Base-by-base conservation (phyloP, 1,140 invertebrate species). In the Ectropis grisescens region DNA sequence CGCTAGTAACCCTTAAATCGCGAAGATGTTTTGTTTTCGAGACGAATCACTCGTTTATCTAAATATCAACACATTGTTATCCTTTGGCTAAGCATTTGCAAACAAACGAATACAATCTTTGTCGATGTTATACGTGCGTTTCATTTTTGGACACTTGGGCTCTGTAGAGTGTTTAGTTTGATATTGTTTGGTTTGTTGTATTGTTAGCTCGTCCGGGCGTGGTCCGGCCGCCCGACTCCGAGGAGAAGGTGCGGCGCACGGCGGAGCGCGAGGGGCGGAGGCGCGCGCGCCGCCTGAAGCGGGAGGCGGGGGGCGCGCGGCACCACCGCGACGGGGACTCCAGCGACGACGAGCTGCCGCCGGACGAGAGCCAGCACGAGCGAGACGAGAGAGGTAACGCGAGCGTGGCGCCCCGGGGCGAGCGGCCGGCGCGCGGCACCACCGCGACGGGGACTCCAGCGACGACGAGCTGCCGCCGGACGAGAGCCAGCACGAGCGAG, bases 371-470 rank as follows among this genome's bases (percentile, higher is more conserved):
- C 33, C 85, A 87, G 33, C 90, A 90, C 66, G 86, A 36, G 10
- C 13, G 4, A 0, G 49, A 47, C 4, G 66, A 74, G 46, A 48
- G 49, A 36, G 62, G 68, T 72, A 3, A 19, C 16, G 8, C 16
- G n/a, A n/a, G n/a, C n/a, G n/a, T n/a, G n/a, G n/a, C n/a, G n/a
- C n/a, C n/a, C n/a, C n/a, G n/a, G n/a, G n/a, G n/a, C n/a, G n/a
- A n/a, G n/a, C n/a, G n/a, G n/a, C n/a, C n/a, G n/a, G n/a, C n/a
- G 52, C 54, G 9, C 83, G 10, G 80, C 78, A 28, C 34, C 96
- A 98, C 69, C 87, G 95, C 34, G 96, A 98, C 70, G 96, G 96
- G 1, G 91, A 97, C 87, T 97, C 95, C n/a, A 96, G 94, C 56
- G 97, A 98, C 79, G 96, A 98, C 69, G 96, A 98, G 82, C 90